A percentile compares a stretch with the other conserved stretches of the same genome.
These are phyloP conservation scores for Scatophagus argus DNA, from an alignment of 2,113 vertebrate genomes.

Conservation along the genomic window DNA sequence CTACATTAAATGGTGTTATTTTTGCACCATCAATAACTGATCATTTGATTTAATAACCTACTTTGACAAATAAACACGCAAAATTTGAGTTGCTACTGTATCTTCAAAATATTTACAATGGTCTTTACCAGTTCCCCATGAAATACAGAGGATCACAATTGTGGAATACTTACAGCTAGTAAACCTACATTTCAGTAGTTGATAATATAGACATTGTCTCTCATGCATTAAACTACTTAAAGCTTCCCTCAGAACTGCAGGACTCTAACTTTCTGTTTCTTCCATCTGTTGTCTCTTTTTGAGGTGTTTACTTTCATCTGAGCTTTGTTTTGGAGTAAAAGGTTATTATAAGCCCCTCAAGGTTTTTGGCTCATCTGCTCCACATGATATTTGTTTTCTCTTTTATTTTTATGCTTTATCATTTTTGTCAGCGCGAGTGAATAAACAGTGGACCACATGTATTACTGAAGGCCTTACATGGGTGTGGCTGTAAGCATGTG, in stretches of 20 bases:
- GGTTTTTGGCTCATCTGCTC: constrained; percentile 44
- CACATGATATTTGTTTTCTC: constrained; percentile 57
- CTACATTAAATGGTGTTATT: neutral
- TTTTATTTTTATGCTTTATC: constrained; percentile 39
- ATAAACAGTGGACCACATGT: constrained; percentile 53
- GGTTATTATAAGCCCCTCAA: constrained; percentile 48
- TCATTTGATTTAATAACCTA: neutral
- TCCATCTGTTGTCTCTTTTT: constrained; percentile 8
- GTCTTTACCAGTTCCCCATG: constrained; percentile 10
- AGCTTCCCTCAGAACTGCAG: constrained; percentile 15
- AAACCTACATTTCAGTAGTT: constrained; percentile 9
- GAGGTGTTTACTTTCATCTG: constrained; percentile 47
- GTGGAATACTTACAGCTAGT: constrained; percentile 3
- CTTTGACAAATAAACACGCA: neutral
- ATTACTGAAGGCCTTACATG: constrained; percentile 39
- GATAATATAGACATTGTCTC: constrained; percentile 33
- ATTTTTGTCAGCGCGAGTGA: constrained; percentile 47
- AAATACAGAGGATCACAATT: constrained; percentile 18
- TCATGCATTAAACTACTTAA: constrained; percentile 32
- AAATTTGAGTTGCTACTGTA: neutral
- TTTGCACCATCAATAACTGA: neutral
- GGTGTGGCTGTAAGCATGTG: constrained; percentile 20
- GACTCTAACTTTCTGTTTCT: constrained; percentile 20
- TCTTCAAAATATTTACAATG: constrained; percentile 8
- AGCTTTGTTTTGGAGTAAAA: constrained; percentile 58